phyloP scores from a whole-genome alignment of 1,140 invertebrate species.

The Pectinophora gossypiella region DNA sequence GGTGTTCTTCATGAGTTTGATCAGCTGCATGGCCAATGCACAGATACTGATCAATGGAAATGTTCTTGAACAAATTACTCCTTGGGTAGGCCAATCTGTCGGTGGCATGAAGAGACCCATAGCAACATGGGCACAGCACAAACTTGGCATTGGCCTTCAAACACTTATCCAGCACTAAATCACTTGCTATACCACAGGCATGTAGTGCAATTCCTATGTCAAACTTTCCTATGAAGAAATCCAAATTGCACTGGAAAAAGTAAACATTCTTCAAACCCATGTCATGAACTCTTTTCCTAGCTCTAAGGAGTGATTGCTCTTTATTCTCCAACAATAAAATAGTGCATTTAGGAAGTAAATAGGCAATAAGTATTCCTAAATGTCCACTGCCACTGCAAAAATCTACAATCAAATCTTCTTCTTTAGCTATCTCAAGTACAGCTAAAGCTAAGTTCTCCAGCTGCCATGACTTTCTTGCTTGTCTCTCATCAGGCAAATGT shows the following conservation, averaged over 20 bases:
- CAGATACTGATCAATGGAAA: conserved; percentile 82
- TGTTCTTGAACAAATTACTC: conserved; percentile 76
- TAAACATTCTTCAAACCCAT: conserved; percentile 85
- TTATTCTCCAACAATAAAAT: conserved; percentile 95
- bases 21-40: conserved; percentile 92
- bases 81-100: conserved; percentile 85
- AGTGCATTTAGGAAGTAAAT: conserved; percentile 84
- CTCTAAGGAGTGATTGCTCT: conserved; percentile 87
- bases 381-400: conserved; percentile 97
- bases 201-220: conserved; percentile 92
- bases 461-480: conserved; percentile 90
- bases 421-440: conserved; percentile 80
- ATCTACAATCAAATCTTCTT: conserved; percentile 86
- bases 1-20: conserved; percentile 87
- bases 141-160: conserved; percentile 85
- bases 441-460: conserved; percentile 91
- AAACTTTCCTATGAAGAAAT: conserved; percentile 87
- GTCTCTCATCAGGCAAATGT: conserved; percentile 84
- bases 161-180: conserved; percentile 93
- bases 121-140: conserved; percentile 96
- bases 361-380: conserved; percentile 90
- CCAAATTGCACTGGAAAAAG: conserved; percentile 91
- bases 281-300: conserved; percentile 81
- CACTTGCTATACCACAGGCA: conserved; percentile 96
- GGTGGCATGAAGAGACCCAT: conserved; percentile 88